Percentiles rank a stretch among this genome's conserved stretches.
Conservation (phyloP, 2,888 invertebrate genomes). For the Punctoribates punctum region DNA sequence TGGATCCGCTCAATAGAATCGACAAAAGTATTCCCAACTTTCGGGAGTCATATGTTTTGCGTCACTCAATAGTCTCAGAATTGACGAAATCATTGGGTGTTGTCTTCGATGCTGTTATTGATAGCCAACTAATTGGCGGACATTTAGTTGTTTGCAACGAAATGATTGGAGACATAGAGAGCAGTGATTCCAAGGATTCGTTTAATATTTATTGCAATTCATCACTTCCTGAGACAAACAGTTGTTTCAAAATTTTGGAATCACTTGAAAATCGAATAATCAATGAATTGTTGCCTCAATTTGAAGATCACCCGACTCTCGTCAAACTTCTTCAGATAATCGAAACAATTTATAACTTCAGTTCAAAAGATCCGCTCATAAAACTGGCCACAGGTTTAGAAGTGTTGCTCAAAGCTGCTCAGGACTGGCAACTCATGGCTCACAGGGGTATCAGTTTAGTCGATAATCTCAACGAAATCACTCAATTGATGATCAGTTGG, state of each 20-base stretch:
- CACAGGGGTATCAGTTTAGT: conserved; percentile 78
- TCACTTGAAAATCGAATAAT: conserved; percentile 62
- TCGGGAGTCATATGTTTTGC: conserved; percentile 31
- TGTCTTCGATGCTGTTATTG: conserved; percentile 43
- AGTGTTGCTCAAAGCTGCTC: conserved; percentile 69
- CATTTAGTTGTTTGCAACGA: conserved; percentile 49
- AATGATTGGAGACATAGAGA: neutral
- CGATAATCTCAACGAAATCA: conserved; percentile 67
- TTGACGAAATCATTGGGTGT: conserved; percentile 31
- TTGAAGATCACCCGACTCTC: conserved; percentile 86
- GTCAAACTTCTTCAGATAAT: conserved; percentile 54
- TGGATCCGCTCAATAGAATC: neutral
- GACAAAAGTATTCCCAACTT: neutral
- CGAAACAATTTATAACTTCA: conserved; percentile 59
- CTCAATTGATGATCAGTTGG: conserved; percentile 81
- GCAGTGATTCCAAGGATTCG: neutral
- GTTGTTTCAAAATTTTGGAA: conserved; percentile 67
- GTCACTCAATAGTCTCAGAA: conserved; percentile 28
- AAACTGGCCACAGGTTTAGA: conserved; percentile 87
- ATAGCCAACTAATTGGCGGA: conserved; percentile 50
- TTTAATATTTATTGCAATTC: conserved; percentile 77
- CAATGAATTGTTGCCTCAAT: conserved; percentile 65
- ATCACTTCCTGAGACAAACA: conserved; percentile 71
- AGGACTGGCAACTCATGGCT: conserved; percentile 87
- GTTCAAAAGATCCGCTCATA: conserved; percentile 75